These are phyloP conservation scores for Paratilapia polleni DNA, from an alignment of 2,113 vertebrate species.

Conservation along the genomic window DNA sequence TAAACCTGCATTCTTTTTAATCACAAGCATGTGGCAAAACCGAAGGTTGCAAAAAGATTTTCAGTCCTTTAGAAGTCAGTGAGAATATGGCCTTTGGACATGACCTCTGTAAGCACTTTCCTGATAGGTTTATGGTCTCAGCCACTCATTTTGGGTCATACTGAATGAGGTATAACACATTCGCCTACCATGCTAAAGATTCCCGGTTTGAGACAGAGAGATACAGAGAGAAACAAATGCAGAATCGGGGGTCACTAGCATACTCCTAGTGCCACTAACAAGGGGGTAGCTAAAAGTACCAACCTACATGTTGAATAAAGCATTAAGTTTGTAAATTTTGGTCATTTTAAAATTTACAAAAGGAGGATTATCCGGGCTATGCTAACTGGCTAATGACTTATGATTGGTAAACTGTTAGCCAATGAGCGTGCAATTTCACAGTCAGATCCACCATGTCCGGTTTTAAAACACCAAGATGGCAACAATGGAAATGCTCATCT, in stretches of 20 bases:
- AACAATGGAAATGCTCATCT: not conserved
- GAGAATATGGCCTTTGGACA: not conserved
- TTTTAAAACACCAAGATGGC: not conserved
- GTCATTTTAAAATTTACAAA: not conserved
- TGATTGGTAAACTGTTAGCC: not conserved
- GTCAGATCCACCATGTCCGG: not conserved
- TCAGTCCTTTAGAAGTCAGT: not conserved
- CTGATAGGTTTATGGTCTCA: not conserved
- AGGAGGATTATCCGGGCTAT: not conserved
- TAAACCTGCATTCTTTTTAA: not conserved
- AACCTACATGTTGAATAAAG: not conserved
- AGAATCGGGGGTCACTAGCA: not conserved
- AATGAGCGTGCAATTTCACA: not conserved
- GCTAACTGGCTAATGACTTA: not conserved
- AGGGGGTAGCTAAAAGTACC: not conserved
- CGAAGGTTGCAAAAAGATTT: not conserved
- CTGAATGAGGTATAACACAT: not conserved
- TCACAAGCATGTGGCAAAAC: not conserved
- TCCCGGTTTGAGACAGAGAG: not conserved
- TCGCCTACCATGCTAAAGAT: not conserved
- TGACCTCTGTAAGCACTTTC: not conserved
- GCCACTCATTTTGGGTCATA: no score
- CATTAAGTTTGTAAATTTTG: not conserved
- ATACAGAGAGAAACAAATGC: not conserved
- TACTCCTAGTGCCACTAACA: not conserved